Conservation (phyloP, 2,797 vertebrate genomes). For the Harpagifer antarcticus region DNA sequence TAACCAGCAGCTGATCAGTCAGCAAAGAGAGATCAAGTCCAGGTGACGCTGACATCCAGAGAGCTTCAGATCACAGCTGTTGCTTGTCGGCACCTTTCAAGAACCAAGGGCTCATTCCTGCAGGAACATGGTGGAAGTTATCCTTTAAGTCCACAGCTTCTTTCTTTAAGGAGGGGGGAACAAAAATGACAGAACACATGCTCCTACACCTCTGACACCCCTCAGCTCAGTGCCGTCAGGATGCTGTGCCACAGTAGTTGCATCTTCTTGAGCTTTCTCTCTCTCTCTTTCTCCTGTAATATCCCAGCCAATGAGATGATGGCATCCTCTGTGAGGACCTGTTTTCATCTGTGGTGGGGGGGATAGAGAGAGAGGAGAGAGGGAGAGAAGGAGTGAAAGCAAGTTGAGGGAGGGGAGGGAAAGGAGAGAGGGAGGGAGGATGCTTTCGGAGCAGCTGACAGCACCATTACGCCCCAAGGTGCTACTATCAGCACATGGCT, state of each 20-base stretch:
- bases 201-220: slow-evolving; percentile 42
- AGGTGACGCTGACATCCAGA: slow-evolving; percentile 54
- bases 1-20: slow-evolving; percentile 50
- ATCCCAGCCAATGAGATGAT: slow-evolving; percentile 80
- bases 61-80: slow-evolving; percentile 59
- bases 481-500: slow-evolving; percentile 78
- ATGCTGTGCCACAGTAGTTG: slow-evolving; percentile 73
- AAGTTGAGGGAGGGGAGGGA: slow-evolving; percentile 19
- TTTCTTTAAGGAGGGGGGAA: slow-evolving; percentile 32
- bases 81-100: slow-evolving; percentile 45
- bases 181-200: neutral
- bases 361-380: slow-evolving; percentile 36
- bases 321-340: slow-evolving; percentile 76
- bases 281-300: slow-evolving; percentile 55
- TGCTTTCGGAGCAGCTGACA: slow-evolving; percentile 76
- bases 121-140: slow-evolving; percentile 56
- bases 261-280: slow-evolving; percentile 61
- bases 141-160: slow-evolving; percentile 46
- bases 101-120: slow-evolving; percentile 29
- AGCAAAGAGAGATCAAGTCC: slow-evolving; percentile 43
- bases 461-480: slow-evolving; percentile 73
- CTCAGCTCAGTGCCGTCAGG: slow-evolving; percentile 58
- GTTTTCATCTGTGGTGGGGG: slow-evolving; percentile 67
- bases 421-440: slow-evolving; percentile 33
- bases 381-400: slow-evolving; percentile 21